A percentile compares a stretch with the other conserved stretches of the same genome.
phyloP scores from a whole-genome alignment of 37 sponge, comb jelly and placozoan genomes.

The Dysidea cf. avara region DNA sequence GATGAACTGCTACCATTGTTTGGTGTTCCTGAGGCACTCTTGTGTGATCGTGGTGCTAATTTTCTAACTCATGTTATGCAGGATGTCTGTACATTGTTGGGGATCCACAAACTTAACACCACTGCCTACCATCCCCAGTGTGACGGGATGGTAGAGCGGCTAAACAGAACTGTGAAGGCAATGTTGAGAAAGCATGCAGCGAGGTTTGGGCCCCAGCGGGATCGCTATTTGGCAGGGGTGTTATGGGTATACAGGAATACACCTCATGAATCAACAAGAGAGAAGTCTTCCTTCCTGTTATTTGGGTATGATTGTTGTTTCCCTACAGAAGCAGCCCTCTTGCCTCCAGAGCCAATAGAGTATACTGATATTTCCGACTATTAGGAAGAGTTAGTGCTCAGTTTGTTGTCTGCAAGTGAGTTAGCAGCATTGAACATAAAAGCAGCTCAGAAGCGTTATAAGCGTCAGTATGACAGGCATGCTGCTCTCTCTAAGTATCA shows the following conservation, averaged over 20 bases:
- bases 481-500: neutral
- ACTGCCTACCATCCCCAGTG: too few species aligned
- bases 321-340: constrained; percentile 22
- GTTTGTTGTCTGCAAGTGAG: constrained; percentile 25
- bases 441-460: constrained; percentile 10
- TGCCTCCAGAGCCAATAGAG: constrained; percentile 3
- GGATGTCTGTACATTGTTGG: constrained; percentile 21
- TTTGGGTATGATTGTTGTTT: constrained; percentile 19
- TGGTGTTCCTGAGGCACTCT: constrained; percentile 49
- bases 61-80: constrained; percentile 37
- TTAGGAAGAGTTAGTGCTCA: constrained; percentile 19
- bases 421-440: neutral
- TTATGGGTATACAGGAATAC: too few species aligned
- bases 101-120: constrained; percentile 25
- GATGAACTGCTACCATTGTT: constrained; percentile 47
- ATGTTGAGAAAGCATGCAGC: too few species aligned
- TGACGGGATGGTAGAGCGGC: constrained; percentile 5
- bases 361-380: constrained; percentile 4
- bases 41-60: constrained; percentile 51
- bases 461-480: constrained; percentile 5
- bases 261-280: too few species aligned
- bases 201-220: too few species aligned
- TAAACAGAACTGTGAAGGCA: too few species aligned
- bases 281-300: too few species aligned
- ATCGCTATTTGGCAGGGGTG: too few species aligned